Conservation (phyloP, 2,888 invertebrate genomes). For the Hofmannophila pseudospretella region DNA sequence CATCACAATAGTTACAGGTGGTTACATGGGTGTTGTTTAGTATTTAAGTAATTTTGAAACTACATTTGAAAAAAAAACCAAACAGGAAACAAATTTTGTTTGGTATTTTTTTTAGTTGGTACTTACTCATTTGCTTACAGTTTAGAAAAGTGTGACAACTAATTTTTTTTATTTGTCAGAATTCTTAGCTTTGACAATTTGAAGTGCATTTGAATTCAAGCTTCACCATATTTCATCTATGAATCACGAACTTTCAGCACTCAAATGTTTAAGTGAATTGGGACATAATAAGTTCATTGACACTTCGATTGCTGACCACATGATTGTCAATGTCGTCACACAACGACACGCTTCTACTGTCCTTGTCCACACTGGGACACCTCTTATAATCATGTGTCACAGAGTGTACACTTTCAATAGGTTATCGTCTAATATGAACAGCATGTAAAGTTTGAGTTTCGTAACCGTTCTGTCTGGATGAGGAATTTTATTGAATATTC, state of each 20-base stretch:
- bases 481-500: constrained; percentile 6
- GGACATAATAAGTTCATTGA: constrained; percentile 56
- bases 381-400: constrained; percentile 10
- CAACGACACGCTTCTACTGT: constrained; percentile 25
- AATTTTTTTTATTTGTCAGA: no score
- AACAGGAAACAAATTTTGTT: no score
- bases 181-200: no score
- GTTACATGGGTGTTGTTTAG: not conserved
- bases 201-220: not conserved
- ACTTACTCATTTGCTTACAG: no score
- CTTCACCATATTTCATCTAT: not conserved
- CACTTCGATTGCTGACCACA: constrained; percentile 48
- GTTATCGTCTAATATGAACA: not conserved
- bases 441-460: not conserved
- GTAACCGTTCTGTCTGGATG: constrained; percentile 17
- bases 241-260: constrained; percentile 27
- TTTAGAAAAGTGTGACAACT: no score
- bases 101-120: no score
- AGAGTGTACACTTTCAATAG: constrained; percentile 13
- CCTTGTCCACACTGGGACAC: constrained; percentile 11
- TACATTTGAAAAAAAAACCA: no score
- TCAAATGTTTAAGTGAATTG: constrained; percentile 40
- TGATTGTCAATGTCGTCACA: constrained; percentile 48
- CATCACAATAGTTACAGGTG: constrained; percentile 3
- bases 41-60: no score